Base-by-base conservation (phyloP, 92 coral and sea anemone genomes). In the Scolanthus callimorphus region DNA sequence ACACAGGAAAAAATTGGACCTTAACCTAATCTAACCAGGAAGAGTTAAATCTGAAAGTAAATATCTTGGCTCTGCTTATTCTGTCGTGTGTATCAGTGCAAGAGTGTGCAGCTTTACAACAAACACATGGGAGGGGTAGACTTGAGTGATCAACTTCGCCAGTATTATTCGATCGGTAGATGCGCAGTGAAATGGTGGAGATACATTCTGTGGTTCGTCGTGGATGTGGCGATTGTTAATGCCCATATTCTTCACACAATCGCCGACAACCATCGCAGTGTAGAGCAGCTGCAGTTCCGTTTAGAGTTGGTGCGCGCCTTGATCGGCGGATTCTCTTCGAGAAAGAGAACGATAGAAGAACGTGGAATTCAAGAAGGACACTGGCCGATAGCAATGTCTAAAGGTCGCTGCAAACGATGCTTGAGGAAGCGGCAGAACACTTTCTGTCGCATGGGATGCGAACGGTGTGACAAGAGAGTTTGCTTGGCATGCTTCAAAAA, bases 71-170 rank as follows among this genome's bases (percentile, higher is more conserved):
- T n/a, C n/a, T n/a, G n/a, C n/a, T n/a, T n/a, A n/a, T n/a, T n/a
- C n/a, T n/a, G n/a, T n/a, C n/a, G n/a, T n/a, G n/a, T n/a, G n/a
- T n/a, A n/a, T n/a, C n/a, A n/a, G n/a, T n/a, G n/a, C n/a, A n/a
- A n/a, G n/a, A n/a, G n/a, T n/a, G n/a, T n/a, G n/a, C n/a, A n/a
- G 2, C 12, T 1, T 17, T 78, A 78, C 78, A 78, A 69, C 78
- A 61, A 78, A 29, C 53, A 69, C 72, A 78, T 69, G 78, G 78
- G 78, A 20, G 78, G 84, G 12, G 73, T 78, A 9, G 73, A 78
- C 34, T 3, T 41, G 49, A 62, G 13, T 10, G 31, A 60, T 43
- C 66, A 60, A 24, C 37, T 38, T 11, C 63, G 75, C 21, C 28
- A 50, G 31, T 68, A 56, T 44, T 68, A 68, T 44, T 37, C 65